Base-by-base conservation (phyloP, 2,113 vertebrate species). In the Pteruthius melanotis region DNA sequence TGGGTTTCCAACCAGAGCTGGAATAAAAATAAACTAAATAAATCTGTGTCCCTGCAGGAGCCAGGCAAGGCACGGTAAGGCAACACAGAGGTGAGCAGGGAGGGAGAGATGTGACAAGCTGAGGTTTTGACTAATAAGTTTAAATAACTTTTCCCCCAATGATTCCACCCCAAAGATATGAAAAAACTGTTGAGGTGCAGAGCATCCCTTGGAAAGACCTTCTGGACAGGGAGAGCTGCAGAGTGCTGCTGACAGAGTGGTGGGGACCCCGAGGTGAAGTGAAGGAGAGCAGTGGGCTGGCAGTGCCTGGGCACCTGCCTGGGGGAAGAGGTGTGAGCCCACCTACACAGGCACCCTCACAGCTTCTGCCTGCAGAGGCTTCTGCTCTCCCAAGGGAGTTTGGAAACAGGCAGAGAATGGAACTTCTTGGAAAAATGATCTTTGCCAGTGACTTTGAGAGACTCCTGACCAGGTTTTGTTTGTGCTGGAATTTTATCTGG, bases 11-110 rank as follows among this genome's bases (percentile, higher is more conserved):
- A 56, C 22, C 28, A 63, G 42, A 78, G n/a, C 26, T 79, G 83
- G 31, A 92, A 94, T 71, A 75, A 70, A 95, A 93, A 50, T 57
- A 66, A 81, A 37, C 56, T 24, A 59, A 83, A 85, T 42, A 87
- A 95, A 85, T 65, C 52, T 1, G 1, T 13, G 12, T 56, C 50
- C 20, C 54, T 72, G 47, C 61, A 87, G 70, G 63, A 87, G 57
- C 78, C 63, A 75, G 61, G 37, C 31, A 68, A 63, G 44, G 37
- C 37, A 23, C 61, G 44, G 35, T 37, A 42, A 39, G 27, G 57
- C 45, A 76, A 15, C 19, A 6, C 22, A 61, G 81, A 65, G 35
- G 20, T 47, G 42, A 50, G 47, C 26, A 31, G 14, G 27, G 45
- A 45, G 21, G 37, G 53, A 47, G 47, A 26, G 11, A 33, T 59